These are phyloP conservation scores for Clarias laeviceps DNA, from an alignment of 2,797 vertebrate species.

Conservation along the genomic window DNA sequence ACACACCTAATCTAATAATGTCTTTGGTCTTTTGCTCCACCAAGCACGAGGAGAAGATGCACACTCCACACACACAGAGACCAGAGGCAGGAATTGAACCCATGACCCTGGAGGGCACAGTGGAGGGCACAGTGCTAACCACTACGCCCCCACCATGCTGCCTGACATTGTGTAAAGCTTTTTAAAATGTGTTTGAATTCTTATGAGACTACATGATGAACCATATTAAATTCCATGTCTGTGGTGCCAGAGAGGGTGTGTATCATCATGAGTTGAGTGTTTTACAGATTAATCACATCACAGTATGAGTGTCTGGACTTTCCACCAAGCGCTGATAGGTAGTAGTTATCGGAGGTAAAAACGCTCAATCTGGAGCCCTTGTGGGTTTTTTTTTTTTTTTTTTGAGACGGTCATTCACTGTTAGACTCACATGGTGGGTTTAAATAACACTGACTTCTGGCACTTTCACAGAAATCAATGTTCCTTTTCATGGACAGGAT, in stretches of 20 bases:
- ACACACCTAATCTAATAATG: too few relatives aligned
- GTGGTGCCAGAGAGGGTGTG: not conserved
- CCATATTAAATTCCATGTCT: not conserved
- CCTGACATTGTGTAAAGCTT: not conserved
- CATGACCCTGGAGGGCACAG: too few relatives aligned
- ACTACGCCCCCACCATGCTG: too few relatives aligned
- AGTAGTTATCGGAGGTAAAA: not conserved
- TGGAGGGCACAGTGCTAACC: too few relatives aligned
- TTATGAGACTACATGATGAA: not conserved
- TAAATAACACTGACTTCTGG: slow-evolving; percentile 25
- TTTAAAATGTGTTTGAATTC: not conserved
- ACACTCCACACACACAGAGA: too few relatives aligned
- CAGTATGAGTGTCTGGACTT: not conserved
- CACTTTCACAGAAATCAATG: slow-evolving; percentile 27
- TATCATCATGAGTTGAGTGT: not conserved
- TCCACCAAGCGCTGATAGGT: not conserved
- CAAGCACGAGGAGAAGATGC: too few relatives aligned
- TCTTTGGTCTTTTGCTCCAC: too few relatives aligned
- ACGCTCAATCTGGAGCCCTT: not conserved
- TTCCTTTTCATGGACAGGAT: slow-evolving; percentile 37
- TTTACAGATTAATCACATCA: not conserved
- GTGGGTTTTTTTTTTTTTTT: not conserved
- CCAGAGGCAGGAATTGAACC: too few relatives aligned
- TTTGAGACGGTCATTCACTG: slow-evolving; percentile 13
- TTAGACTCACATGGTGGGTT: slow-evolving; percentile 13